Conservation (phyloP, 2,888 invertebrate genomes). For the Nephrocerus scutellatus region DNA sequence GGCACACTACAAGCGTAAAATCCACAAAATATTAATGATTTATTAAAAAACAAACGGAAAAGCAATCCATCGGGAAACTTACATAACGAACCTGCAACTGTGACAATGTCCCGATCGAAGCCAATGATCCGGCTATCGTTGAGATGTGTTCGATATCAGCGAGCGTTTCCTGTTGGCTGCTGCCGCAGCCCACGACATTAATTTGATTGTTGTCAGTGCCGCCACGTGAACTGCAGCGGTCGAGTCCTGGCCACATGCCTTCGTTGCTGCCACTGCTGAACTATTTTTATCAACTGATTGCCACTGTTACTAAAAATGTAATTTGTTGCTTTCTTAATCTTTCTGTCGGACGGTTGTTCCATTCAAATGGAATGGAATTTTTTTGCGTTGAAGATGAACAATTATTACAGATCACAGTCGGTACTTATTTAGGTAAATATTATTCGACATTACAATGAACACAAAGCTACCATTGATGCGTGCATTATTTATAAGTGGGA, state of each 20-base stretch:
- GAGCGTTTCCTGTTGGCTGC: constrained; percentile 55
- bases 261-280: constrained; percentile 16
- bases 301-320: no score
- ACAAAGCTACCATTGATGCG: no score
- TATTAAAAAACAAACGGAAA: background rate
- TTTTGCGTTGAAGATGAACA: no score
- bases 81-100: constrained; percentile 48
- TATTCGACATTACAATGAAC: no score
- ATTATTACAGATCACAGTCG: no score
- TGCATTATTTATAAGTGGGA: no score
- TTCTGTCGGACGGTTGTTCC: no score
- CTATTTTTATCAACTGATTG: constrained; percentile 19
- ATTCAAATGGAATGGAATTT: no score
- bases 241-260: constrained; percentile 35
- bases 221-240: constrained; percentile 42
- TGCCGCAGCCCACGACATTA: constrained; percentile 35
- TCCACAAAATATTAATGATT: background rate
- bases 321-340: no score
- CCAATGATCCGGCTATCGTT: constrained; percentile 65
- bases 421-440: no score
- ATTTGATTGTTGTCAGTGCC: constrained; percentile 32
- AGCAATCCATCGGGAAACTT: constrained; percentile 18
- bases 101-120: constrained; percentile 54
- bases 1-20: constrained; percentile 32
- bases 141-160: constrained; percentile 58